Evolutionary conservation across 2,113 vertebrate species (phyloP).

Genomic region (Cygnus atratus): DNA sequence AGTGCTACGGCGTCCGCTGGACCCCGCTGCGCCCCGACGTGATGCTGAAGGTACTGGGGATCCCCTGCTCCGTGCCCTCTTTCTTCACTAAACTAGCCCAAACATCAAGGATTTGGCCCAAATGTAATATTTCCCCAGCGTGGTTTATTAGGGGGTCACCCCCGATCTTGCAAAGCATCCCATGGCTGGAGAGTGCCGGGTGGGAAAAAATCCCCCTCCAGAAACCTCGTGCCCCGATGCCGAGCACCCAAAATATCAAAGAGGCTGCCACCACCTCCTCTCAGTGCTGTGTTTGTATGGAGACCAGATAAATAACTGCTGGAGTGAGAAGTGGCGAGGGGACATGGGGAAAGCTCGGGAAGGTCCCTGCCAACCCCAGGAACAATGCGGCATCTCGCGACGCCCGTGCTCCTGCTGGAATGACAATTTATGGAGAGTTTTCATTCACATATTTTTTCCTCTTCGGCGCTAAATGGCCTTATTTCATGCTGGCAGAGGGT

Average conservation of each 20-base stretch:
- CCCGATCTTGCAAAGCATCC: accelerated
- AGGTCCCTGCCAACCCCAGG: neutral
- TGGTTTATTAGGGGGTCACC: accelerated
- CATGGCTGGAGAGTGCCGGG: accelerated
- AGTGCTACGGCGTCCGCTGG: constrained; percentile 88
- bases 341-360: neutral
- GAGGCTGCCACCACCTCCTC: accelerated
- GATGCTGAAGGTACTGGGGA: constrained; percentile 81
- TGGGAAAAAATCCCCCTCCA: neutral
- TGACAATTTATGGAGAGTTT: neutral
- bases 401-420: neutral
- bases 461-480: accelerated
- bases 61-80: accelerated
- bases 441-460: too few relatives aligned
- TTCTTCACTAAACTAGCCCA: accelerated
- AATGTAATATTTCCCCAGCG: accelerated
- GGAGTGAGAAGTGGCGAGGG: neutral
- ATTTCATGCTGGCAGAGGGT: accelerated
- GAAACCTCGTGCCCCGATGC: accelerated
- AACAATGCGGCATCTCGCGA: neutral
- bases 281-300: neutral
- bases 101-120: accelerated
- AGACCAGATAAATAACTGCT: neutral
- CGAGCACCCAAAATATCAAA: neutral
- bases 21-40: constrained; percentile 84